Evolutionary conservation across 1,140 invertebrate species (phyloP).

Genomic region (Drosophila orena): DNA sequence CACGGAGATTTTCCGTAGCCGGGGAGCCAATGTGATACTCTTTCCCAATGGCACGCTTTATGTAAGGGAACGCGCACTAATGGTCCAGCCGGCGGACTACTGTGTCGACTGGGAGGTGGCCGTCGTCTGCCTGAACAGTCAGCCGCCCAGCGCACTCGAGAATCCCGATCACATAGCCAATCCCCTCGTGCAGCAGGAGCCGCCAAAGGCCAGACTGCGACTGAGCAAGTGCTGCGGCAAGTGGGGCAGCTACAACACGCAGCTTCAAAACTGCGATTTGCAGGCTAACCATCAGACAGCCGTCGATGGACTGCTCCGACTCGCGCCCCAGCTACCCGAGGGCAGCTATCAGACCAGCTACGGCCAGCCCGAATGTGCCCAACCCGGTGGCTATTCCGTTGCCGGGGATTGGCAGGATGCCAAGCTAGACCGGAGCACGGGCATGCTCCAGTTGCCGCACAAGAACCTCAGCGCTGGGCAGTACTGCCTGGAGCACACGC

Average conservation of each 20-base stretch:
- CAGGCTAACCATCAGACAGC: not conserved
- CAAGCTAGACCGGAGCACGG: conserved; percentile 47
- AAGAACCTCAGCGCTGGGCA: conserved; percentile 52
- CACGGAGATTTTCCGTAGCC: conserved; percentile 61
- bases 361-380: conserved; percentile 85
- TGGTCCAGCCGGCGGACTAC: conserved; percentile 85
- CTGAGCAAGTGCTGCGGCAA: conserved; percentile 87
- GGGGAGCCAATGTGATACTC: conserved; percentile 60
- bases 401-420: conserved; percentile 85
- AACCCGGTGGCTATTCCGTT: conserved; percentile 84
- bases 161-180: not conserved
- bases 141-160: conserved; percentile 52
- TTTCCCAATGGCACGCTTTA: conserved; percentile 87
- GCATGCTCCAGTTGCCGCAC: conserved; percentile 49
- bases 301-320: conserved; percentile 28
- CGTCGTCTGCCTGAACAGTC: conserved; percentile 86
- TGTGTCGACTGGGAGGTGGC: conserved; percentile 87
- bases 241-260: conserved; percentile 86
- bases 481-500: conserved; percentile 79
- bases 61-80: conserved; percentile 79
- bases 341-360: conserved; percentile 68
- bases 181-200: not conserved
- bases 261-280: conserved; percentile 84
- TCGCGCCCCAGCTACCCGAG: conserved; percentile 39
- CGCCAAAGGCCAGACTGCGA: conserved; percentile 44